Percentiles rank a stretch among this genome's conserved stretches.
phyloP scores from a whole-genome alignment of 1,140 invertebrate species.

The Cyrtorhinus lividipennis region DNA sequence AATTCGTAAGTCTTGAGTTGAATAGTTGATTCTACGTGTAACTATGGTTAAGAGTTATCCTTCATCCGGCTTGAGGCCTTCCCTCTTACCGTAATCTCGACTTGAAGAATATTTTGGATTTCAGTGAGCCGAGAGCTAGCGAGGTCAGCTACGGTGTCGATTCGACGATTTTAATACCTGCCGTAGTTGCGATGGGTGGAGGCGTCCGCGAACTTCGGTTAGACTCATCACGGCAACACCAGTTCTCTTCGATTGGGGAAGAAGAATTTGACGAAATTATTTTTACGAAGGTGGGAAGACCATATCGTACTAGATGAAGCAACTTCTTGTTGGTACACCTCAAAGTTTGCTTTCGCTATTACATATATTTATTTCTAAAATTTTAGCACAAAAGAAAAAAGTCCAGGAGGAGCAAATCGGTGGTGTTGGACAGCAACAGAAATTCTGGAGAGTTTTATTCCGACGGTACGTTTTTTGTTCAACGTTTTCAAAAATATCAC shows the following conservation, averaged over 20 bases:
- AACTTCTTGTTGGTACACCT: too few species aligned
- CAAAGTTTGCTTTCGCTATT: too few species aligned
- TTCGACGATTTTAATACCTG: constrained; percentile 20
- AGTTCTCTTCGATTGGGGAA: constrained; percentile 25
- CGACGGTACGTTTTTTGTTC: not conserved
- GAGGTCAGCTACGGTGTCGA: constrained; percentile 22
- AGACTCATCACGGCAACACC: constrained; percentile 9
- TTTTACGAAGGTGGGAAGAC: constrained; percentile 24
- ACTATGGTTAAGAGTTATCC: too few species aligned
- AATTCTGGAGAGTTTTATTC: not conserved
- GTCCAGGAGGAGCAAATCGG: not conserved
- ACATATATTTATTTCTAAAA: too few species aligned
- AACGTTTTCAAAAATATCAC: too few species aligned
- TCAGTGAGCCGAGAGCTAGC: constrained; percentile 1
- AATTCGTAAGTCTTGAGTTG: constrained; percentile 16
- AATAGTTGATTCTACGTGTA: too few species aligned
- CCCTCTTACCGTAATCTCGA: too few species aligned
- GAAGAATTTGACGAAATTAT: constrained; percentile 30
- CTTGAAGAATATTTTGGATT: too few species aligned
- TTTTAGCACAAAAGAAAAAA: not conserved
- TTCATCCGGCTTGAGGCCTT: too few species aligned
- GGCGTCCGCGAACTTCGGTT: constrained; percentile 20
- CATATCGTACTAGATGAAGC: too few species aligned
- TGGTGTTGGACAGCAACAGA: not conserved
- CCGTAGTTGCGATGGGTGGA: constrained; percentile 22